Conservation (phyloP, 2,888 invertebrate genomes). For the Pyrocoelia pectoralis region DNA sequence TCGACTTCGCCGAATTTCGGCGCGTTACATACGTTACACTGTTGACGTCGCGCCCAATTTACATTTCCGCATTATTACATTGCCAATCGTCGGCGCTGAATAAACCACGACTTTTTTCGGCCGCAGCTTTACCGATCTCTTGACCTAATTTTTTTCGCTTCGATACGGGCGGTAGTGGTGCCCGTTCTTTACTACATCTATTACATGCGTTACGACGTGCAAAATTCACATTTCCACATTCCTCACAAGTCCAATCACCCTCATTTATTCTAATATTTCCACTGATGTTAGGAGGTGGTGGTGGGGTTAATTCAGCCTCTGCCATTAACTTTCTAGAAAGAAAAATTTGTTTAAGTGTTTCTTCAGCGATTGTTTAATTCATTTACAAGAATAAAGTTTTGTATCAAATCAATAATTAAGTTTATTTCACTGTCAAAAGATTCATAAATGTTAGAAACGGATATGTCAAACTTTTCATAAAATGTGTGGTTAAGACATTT, state of each 20-base stretch:
- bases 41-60: constrained; percentile 95
- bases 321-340: constrained; percentile 45
- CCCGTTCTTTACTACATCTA: constrained; percentile 82
- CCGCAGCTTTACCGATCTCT: constrained; percentile 97
- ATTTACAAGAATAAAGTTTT: constrained; percentile 2
- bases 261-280: constrained; percentile 48
- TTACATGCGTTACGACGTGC: constrained; percentile 90
- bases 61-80: constrained; percentile 99
- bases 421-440: constrained; percentile 20
- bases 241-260: constrained; percentile 73
- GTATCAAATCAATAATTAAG: constrained; percentile 22
- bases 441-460: constrained; percentile 10
- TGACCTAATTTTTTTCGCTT: constrained; percentile 88
- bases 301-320: constrained; percentile 52
- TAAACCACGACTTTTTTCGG: constrained; percentile 96
- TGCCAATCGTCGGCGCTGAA: constrained; percentile 99
- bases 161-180: constrained; percentile 50
- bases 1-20: constrained; percentile 96
- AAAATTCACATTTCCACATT: constrained; percentile 95
- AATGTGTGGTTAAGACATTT: neutral
- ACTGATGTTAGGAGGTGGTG: constrained; percentile 52
- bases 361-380: neutral
- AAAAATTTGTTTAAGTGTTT: no score
- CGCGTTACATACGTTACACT: constrained; percentile 98
- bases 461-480: neutral